Conservation (phyloP, 2,113 vertebrate genomes). For the Pseudorasbora parva region DNA sequence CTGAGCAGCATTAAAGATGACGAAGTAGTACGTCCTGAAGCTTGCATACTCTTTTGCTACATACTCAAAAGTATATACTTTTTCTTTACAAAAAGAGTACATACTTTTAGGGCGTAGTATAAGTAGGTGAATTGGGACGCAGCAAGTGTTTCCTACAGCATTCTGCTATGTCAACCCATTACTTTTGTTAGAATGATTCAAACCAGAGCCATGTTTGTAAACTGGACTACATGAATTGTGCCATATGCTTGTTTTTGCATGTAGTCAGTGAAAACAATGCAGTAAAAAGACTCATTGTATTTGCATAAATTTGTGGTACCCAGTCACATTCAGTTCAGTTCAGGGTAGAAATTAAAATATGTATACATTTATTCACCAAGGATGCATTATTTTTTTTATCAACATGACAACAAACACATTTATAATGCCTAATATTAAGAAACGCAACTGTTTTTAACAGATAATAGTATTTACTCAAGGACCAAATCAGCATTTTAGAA, state of each 20-base stretch:
- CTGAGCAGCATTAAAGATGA: no score
- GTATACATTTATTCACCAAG: no score
- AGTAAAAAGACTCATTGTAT: background rate
- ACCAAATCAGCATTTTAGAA: background rate
- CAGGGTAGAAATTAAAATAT: no score
- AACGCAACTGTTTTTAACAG: no score
- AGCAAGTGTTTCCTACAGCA: background rate
- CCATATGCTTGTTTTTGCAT: background rate
- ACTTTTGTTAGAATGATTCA: background rate
- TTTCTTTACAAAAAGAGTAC: no score
- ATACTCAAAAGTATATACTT: no score
- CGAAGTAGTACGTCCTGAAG: no score
- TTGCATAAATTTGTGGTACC: background rate
- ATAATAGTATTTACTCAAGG: background rate
- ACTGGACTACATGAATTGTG: background rate
- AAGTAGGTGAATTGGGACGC: no score
- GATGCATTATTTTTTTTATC: background rate
- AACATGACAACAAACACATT: background rate
- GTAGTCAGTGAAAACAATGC: background rate
- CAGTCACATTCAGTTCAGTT: background rate
- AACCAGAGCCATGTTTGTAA: background rate
- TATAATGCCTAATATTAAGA: background rate
- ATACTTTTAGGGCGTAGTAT: no score
- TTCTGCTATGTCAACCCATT: background rate
- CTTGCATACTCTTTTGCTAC: no score